These are phyloP conservation scores for Agrochola litura DNA, from an alignment of 2,888 invertebrate species.

Conservation along the genomic window DNA sequence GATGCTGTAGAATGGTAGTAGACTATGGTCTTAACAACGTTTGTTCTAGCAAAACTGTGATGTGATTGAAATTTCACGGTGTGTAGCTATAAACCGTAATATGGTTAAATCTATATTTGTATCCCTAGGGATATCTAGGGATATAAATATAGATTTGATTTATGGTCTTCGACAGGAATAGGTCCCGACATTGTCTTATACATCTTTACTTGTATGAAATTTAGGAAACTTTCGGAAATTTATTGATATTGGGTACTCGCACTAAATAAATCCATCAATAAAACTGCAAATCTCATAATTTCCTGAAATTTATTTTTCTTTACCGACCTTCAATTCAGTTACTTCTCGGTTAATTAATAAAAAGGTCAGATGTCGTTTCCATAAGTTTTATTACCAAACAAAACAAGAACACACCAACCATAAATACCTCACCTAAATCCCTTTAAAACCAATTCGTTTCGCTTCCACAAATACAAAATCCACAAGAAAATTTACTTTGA, in stretches of 20 bases:
- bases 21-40: no score
- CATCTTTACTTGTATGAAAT: background rate
- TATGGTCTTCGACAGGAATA: background rate
- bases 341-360: background rate
- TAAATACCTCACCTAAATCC: conserved; percentile 53
- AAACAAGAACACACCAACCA: conserved; percentile 4
- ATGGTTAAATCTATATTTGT: no score
- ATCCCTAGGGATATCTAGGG: no score
- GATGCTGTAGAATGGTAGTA: no score
- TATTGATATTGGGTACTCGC: background rate
- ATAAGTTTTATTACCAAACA: background rate
- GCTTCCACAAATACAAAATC: conserved; percentile 60
- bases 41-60: no score
- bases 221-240: background rate
- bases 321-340: background rate
- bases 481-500: conserved; percentile 72
- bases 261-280: background rate
- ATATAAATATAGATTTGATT: background rate
- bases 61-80: no score
- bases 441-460: conserved; percentile 54
- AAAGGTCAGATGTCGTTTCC: background rate
- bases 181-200: background rate
- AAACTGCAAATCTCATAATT: background rate
- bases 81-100: no score
- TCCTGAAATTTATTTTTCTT: background rate